A percentile compares a stretch with the other conserved stretches of the same genome.
Conservation (phyloP, 2,113 vertebrate genomes). For the Irena cyanogastra region DNA sequence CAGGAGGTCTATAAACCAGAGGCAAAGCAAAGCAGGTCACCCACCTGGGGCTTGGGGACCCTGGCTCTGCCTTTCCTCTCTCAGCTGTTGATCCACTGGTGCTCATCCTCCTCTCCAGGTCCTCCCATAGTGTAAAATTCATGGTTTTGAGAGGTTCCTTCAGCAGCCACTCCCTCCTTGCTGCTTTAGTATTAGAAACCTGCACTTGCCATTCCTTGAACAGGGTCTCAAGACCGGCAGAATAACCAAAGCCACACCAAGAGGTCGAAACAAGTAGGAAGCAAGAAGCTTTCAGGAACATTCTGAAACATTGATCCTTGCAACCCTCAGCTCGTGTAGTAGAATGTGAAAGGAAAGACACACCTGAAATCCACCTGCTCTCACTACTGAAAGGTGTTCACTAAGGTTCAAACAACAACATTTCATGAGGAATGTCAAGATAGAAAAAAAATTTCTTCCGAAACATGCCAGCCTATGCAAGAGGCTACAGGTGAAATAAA, state of each 20-base stretch:
- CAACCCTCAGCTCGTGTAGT: not conserved
- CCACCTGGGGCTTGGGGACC: not conserved
- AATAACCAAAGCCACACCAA: not conserved
- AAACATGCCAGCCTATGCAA: not conserved
- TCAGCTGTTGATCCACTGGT: not conserved
- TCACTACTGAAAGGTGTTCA: not conserved
- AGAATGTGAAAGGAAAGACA: not conserved
- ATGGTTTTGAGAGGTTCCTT: not conserved
- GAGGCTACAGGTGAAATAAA: not conserved
- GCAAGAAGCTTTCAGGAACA: not conserved
- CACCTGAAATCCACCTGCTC: not conserved
- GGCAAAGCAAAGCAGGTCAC: not conserved
- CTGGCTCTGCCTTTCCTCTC: not conserved
- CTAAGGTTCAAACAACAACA: not conserved
- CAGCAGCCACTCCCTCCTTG: not conserved
- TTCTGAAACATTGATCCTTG: not conserved
- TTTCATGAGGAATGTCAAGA: not conserved
- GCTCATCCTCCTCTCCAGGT: not conserved
- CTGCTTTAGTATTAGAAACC: not conserved
- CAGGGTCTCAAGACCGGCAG: not conserved
- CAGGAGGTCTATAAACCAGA: not conserved
- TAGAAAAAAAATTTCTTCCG: not conserved
- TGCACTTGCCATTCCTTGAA: not conserved
- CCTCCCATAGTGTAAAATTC: not conserved
- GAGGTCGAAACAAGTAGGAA: not conserved